phyloP scores from a whole-genome alignment of 2,888 invertebrate species.

The Colostygia pectinataria region DNA sequence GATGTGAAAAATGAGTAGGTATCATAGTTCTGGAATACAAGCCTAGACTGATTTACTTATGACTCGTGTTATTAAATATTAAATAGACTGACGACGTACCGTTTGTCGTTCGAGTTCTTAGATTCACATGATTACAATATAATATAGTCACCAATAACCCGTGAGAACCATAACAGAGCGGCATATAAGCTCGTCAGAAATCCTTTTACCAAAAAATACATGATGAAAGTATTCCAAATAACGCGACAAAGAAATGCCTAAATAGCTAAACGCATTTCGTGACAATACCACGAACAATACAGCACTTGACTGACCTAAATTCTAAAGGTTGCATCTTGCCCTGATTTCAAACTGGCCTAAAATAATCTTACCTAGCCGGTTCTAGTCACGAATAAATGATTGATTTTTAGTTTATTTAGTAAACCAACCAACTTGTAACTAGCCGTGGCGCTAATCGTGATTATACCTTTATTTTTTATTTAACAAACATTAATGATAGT shows the following conservation, averaged over 20 bases:
- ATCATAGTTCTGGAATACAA: too few species aligned
- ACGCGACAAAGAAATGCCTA: constrained; percentile 29
- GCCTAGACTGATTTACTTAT: too few species aligned
- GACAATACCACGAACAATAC: constrained; percentile 45
- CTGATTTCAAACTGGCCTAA: constrained; percentile 57
- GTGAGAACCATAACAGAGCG: not conserved
- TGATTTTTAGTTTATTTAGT: not conserved
- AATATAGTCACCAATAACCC: not conserved
- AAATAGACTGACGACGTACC: too few species aligned
- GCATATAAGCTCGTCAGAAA: not conserved
- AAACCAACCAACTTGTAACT: too few species aligned
- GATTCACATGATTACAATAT: too few species aligned
- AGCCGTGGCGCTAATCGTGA: too few species aligned
- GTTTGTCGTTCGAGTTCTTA: too few species aligned
- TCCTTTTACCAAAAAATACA: not conserved
- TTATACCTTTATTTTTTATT: too few species aligned
- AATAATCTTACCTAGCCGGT: constrained; percentile 37
- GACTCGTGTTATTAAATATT: too few species aligned
- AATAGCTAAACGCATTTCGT: constrained; percentile 36
- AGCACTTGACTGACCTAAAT: constrained; percentile 68
- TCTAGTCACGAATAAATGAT: constrained; percentile 10
- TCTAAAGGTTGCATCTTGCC: constrained; percentile 68
- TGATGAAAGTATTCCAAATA: constrained; percentile 1
- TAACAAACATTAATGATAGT: too few species aligned
- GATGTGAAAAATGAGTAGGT: too few species aligned